Evolutionary conservation across 2,113 vertebrate genomes (phyloP), one percentile per base, ranked within the genome.

Genomic region (Xyliphius kryptos): DNA sequence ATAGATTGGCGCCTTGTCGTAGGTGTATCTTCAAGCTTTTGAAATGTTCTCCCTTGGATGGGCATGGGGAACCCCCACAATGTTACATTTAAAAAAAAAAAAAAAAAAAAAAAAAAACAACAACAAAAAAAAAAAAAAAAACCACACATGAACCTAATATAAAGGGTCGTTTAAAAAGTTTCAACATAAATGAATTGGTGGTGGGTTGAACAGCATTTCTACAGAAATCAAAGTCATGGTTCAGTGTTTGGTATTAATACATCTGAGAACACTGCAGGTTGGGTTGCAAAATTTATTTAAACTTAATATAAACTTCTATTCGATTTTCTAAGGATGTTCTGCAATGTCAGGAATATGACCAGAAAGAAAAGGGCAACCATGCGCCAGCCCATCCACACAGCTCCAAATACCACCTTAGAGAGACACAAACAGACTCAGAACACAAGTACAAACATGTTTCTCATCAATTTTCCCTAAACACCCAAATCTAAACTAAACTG

Each of bases 301-400:
- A 60, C 16, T 38, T 41, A 26, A 43, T 15, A 51, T 12, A 14
- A 50, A 38, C 17, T 43, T 26, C 9, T 21, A 55, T 52, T 70
- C 16, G 19, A 66, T 55, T 66, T 62, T 26, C 44, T 47, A 22
- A 67, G 17, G 19, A 56, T 52, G 13, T 61, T 43, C 13, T 32
- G 64, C 32, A 67, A 17, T 16, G 49, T 59, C 47, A 63, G 49
- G 51, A 20, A 43, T 50, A 63, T 19, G 41, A 68, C 51, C 66
- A 40, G 38, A 57, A 37, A 40, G 38, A 61, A 36, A 68, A 52
- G 47, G 38, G 50, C 26, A 54, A 66, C 59, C 38, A 52, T 36
- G 38, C 46, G 40, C 9, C 56, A 60, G 49, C 54, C 59, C 57
- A 62, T 38, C 52, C 52, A 68, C 57, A 67, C 15, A 56, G 63